Base-by-base conservation (phyloP, 2,797 vertebrate genomes). In the Tauraco hartlaubi region DNA sequence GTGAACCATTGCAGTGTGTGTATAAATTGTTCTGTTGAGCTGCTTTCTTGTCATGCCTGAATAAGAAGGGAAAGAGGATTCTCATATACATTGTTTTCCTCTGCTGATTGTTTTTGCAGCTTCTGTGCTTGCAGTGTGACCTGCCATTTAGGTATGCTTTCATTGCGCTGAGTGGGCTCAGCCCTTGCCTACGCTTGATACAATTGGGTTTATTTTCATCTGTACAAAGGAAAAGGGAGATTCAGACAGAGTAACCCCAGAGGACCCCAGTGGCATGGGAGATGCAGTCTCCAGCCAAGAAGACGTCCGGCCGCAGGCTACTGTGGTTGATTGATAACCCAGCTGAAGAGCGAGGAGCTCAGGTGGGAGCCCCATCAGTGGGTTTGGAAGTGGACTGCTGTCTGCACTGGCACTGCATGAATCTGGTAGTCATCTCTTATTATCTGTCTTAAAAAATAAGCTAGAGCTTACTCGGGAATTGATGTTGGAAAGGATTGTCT, bases 11-110 rank as follows among this genome's bases (percentile, higher is more conserved):
- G 46, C 90, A 68, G 91, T 44, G 10, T 84, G 80, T 51, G 52
- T 94, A 89, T 62, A 67, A 81, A 91, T 90, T 85, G 72, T 66
- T 90, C 96, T 89, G 69, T 63, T 95, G 81, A 90, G 85, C 67
- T 54, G 77, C 54, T 92, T 92, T 83, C 91, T 41, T 67, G 74
- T 88, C 61, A 95, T 78, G 71, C 62, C 64, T 56, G 68, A 90
- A 43, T 33, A 85, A 95, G 81, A 82, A 77, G 72, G 25, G 88
- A 46, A 81, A 79, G 92, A 80, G 46, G 43, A 49, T 90, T 90
- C 79, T 81, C 86, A n/a, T 37, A 20, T 44, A 77, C 68, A 12
- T 51, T 11, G 11, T 85, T 97, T 92, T 93, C 52, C 85, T 95
- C 63, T 81, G 51, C 3, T 94, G 95, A 56, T 92, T 89, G 61